Base-by-base conservation (phyloP, 1,140 invertebrate genomes). In the Bombyx mandarina region DNA sequence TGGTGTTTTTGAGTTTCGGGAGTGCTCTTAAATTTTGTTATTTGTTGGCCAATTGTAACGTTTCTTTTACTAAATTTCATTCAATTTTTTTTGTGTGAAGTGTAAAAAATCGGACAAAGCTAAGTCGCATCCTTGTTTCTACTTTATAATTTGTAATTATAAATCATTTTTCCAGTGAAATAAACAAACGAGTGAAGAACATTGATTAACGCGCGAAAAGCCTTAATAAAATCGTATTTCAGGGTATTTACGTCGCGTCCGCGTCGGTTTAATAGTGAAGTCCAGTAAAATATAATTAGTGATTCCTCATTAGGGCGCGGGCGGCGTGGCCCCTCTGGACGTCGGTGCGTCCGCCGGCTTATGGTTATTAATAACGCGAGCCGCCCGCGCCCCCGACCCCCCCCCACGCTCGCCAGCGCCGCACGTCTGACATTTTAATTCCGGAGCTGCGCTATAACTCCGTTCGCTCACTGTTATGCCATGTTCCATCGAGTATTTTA, bases 401-500 rank as follows among this genome's bases (percentile, higher is more conserved):
- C 12, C 12, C 58, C 45, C 8, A 57, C 60, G 53, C 68, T 58
- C 57, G 47, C 64, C 79, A 69, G 69, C 69, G 78, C 79, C 76
- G 80, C 83, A 78, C 84, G 84, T 82, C 82, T 87, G 82, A 87
- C 84, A 87, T 87, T 87, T 87, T 87, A 87, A 87, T 87, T 87
- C 84, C 82, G 69, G 66, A 78, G 74, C 75, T 69, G 79, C 68
- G 74, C 69, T 77, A 71, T 63, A 74, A 71, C 65, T 80, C 69
- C 72, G 74, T 71, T 77, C 26, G 26, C 4, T 35, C 26, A 35
- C 26, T 35, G 26, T 35, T 35, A 35, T 35, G 26, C 26, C 26
- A 66, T 74, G 70, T 73, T 62, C 71, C 68, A 82, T 85, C 80
- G 80, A 84, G 65, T 77, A 67, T 75, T 77, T 77, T 70, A 79